These are phyloP conservation scores for Fopius arisanus DNA, from an alignment of 1,140 invertebrate species.

Conservation along the genomic window DNA sequence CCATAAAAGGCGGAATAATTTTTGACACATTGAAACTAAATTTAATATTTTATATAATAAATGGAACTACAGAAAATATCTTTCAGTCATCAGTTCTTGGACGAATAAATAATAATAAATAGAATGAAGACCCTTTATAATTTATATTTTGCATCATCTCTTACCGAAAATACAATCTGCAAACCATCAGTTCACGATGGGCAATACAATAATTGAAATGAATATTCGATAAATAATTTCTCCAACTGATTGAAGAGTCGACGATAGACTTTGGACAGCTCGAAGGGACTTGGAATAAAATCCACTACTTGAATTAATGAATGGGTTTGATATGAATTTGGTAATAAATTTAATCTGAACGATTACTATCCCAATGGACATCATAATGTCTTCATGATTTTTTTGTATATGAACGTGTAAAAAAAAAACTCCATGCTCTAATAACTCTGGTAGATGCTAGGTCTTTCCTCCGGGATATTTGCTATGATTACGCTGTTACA, in stretches of 20 bases:
- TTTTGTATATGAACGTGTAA: constrained; percentile 44
- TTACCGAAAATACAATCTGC: constrained; percentile 44
- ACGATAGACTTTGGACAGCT: constrained; percentile 57
- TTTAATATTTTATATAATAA: no score
- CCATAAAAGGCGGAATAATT: no score
- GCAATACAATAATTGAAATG: constrained; percentile 35
- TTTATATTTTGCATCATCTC: not conserved
- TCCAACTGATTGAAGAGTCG: constrained; percentile 62
- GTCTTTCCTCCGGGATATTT: constrained; percentile 9
- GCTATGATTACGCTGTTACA: constrained; percentile 31
- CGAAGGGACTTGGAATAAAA: constrained; percentile 14
- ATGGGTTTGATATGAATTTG: not conserved
- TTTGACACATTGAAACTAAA: no score
- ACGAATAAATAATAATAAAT: no score
- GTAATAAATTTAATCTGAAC: not conserved
- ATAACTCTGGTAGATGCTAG: constrained; percentile 25
- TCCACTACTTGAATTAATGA: not conserved
- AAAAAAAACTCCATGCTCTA: constrained; percentile 30
- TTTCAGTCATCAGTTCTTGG: no score
- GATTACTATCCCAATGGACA: not conserved
- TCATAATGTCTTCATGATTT: constrained; percentile 42
- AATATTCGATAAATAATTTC: constrained; percentile 5
- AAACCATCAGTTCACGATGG: constrained; percentile 40
- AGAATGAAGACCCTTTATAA: no score
- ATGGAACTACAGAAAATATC: no score